Conservation (phyloP, 2,888 invertebrate species). For the Dolichomitus sp. region DNA sequence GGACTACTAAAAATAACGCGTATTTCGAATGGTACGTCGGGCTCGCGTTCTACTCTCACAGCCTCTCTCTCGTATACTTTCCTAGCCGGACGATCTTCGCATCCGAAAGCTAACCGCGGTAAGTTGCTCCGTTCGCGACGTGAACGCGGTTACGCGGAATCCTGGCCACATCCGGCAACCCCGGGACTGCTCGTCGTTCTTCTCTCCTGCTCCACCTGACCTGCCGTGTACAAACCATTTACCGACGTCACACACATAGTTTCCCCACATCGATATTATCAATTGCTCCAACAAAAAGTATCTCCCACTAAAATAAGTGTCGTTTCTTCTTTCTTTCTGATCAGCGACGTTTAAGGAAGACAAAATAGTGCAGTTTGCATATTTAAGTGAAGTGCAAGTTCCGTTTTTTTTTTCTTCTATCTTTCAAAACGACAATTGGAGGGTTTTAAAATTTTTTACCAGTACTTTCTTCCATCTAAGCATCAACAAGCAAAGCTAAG, state of each 20-base stretch:
- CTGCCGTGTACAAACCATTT: slow-evolving; percentile 18
- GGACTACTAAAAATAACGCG: slow-evolving; percentile 82
- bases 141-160: slow-evolving; percentile 49
- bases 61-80: slow-evolving; percentile 69
- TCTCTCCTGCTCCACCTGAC: slow-evolving; percentile 27
- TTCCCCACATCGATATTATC: slow-evolving; percentile 11
- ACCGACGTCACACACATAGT: background rate
- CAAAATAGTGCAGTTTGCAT: slow-evolving; percentile 9
- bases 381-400: slow-evolving; percentile 35
- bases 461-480: no score
- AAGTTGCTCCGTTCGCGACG: slow-evolving; percentile 72
- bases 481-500: no score
- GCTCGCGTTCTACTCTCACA: slow-evolving; percentile 56
- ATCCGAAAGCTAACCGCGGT: slow-evolving; percentile 74
- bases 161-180: slow-evolving; percentile 47
- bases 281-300: background rate
- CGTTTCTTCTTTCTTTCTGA: background rate
- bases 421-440: no score
- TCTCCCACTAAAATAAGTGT: background rate
- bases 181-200: slow-evolving; percentile 16
- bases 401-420: no score
- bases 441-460: no score
- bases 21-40: slow-evolving; percentile 49
- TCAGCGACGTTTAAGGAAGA: background rate
- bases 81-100: slow-evolving; percentile 74